Base-by-base conservation (phyloP, 2,797 vertebrate species). In the Delichon dasypus region DNA sequence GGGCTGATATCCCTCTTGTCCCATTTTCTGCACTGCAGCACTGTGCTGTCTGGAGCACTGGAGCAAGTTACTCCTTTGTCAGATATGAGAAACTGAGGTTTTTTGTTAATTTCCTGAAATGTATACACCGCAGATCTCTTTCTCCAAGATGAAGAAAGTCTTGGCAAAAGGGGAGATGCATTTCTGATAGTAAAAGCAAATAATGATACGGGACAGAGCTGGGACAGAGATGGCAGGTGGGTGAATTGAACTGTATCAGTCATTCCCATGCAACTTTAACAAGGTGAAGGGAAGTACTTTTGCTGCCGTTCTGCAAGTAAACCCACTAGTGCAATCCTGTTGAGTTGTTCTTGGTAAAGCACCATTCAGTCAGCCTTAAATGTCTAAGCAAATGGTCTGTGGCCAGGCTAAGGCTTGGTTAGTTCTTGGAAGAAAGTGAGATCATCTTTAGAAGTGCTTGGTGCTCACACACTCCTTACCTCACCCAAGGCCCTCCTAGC, bases 341-440 rank as follows among this genome's bases (percentile, higher is more conserved):
- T 88, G 65, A 61, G 26, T 80, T 75, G 42, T 27, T 85, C 22
- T 85, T 82, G 25, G 7, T 67, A 62, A 67, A 79, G 22, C 34
- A 65, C 27, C 1, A 0, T 4, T 83, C 48, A 54, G 54, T 77
- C 42, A 47, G 45, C 45, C 36, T 95, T 61, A 57, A 45, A 40
- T 23, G 7, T 44, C 45, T 86, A 67, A 64, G n/a, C n/a, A 79
- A 75, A 65, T 71, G 18, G 9, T 32, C 23, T 68, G 27, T 51
- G 17, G 8, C 71, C 47, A 78, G 29, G 23, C 30, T 82, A 44
- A 76, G 34, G 12, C 26, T 88, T 77, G 8, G 10, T 60, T 94
- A 89, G 20, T 45, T 90, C 57, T 60, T 87, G 51, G 8, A 76
- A 87, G 57, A 86, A 76, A 76, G 13, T 57, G 18, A 88, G 34